phyloP scores from a whole-genome alignment of 1,140 invertebrate genomes.

The Orius insidiosus region DNA sequence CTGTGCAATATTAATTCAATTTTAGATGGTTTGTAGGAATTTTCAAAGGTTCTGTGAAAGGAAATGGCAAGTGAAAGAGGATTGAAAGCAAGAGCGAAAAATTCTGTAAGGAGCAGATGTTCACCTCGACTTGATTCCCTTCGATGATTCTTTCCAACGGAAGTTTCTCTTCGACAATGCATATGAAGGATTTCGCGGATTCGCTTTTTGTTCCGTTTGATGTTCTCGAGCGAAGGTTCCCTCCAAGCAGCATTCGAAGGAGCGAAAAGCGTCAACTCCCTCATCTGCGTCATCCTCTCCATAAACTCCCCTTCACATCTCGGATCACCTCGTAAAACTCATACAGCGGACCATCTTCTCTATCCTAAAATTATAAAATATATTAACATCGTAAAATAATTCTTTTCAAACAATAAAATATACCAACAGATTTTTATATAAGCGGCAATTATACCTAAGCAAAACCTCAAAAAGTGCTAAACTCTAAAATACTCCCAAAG shows the following conservation, averaged over 20 bases:
- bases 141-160: slow-evolving; percentile 56
- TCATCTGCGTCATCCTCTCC: slow-evolving; percentile 43
- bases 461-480: background rate
- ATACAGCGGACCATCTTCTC: slow-evolving; percentile 61
- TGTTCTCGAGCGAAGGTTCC: slow-evolving; percentile 45
- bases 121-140: slow-evolving; percentile 31
- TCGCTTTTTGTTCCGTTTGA: slow-evolving; percentile 35
- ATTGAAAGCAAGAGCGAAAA: background rate
- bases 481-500: too few species aligned
- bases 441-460: background rate
- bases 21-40: too few species aligned
- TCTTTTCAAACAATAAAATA: background rate
- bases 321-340: slow-evolving; percentile 65
- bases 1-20: too few species aligned
- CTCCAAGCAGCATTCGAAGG: slow-evolving; percentile 72
- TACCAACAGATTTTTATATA: background rate
- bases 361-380: slow-evolving; percentile 33
- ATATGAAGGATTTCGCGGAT: slow-evolving; percentile 59
- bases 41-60: too few species aligned
- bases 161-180: slow-evolving; percentile 56
- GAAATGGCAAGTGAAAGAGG: background rate
- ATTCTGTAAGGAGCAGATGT: slow-evolving; percentile 2
- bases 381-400: slow-evolving; percentile 10
- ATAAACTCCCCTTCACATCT: slow-evolving; percentile 57
- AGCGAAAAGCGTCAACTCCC: slow-evolving; percentile 69